phyloP scores from a whole-genome alignment of 1,140 invertebrate species.

The Lysiphlebus fabarum region DNA sequence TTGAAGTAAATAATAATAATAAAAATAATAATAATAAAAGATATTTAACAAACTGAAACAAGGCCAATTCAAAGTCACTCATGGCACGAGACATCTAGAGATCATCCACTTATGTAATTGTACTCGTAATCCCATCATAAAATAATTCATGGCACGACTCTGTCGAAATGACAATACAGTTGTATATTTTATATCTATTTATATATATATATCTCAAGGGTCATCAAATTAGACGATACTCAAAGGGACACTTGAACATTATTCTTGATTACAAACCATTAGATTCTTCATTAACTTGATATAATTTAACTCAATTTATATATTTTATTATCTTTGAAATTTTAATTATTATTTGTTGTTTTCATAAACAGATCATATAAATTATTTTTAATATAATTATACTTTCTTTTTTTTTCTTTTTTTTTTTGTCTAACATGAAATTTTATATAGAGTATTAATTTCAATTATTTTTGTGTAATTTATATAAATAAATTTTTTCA shows the following conservation, averaged over 20 bases:
- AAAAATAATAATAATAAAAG: slow-evolving; percentile 6
- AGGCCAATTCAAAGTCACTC: too few species aligned
- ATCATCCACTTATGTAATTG: slow-evolving; percentile 33
- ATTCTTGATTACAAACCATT: slow-evolving; percentile 3
- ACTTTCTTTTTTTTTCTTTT: too few species aligned
- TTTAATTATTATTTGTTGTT: background rate
- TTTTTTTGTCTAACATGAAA: too few species aligned
- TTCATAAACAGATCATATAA: too few species aligned
- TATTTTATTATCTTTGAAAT: too few species aligned
- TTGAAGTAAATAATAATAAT: background rate
- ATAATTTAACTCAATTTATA: too few species aligned
- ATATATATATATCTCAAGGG: slow-evolving; percentile 4
- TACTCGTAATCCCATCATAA: slow-evolving; percentile 29
- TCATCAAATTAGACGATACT: slow-evolving; percentile 22
- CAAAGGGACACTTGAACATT: background rate
- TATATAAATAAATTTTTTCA: too few species aligned
- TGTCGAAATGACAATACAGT: too few species aligned
- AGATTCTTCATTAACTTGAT: background rate
- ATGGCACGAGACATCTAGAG: slow-evolving; percentile 24
- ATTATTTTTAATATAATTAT: too few species aligned
- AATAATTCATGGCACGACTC: slow-evolving; percentile 19
- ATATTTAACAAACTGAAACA: slow-evolving; percentile 1
- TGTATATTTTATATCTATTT: too few species aligned
- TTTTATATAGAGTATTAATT: too few species aligned
- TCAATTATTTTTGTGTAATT: too few species aligned